Percentiles rank a stretch among this genome's conserved stretches.
These are phyloP conservation scores for Scleropages formosus DNA, from an alignment of 2,797 vertebrate species.

Conservation along the genomic window DNA sequence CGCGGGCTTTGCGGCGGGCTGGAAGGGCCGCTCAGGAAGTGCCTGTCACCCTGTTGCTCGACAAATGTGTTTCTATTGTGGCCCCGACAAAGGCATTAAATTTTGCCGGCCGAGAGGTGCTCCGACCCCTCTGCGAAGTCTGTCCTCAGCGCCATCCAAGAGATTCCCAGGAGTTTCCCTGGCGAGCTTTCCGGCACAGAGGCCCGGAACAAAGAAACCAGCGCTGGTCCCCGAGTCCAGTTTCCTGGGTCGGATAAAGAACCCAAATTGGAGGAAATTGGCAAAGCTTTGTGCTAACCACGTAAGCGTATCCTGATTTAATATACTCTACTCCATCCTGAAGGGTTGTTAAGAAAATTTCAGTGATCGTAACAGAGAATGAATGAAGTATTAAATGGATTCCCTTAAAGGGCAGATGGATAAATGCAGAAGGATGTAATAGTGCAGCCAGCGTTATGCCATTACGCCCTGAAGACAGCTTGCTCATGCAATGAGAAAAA, in stretches of 20 bases:
- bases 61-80: constrained; percentile 55
- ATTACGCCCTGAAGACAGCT: not conserved
- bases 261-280: not conserved
- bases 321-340: not conserved
- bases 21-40: constrained; percentile 39
- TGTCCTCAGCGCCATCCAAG: constrained; percentile 4
- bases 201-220: constrained; percentile 25
- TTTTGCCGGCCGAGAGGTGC: constrained; percentile 50
- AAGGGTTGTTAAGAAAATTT: not conserved
- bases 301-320: not conserved
- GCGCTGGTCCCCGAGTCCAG: not conserved
- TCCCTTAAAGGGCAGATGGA: constrained; percentile 56
- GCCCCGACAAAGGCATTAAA: constrained; percentile 50
- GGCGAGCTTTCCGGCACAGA: constrained; percentile 33
- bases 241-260: constrained; percentile 18
- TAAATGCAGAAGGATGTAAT: constrained; percentile 57
- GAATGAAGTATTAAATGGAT: constrained; percentile 59
- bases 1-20: constrained; percentile 29
- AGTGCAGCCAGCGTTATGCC: constrained; percentile 25
- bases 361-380: not conserved
- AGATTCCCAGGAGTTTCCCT: constrained; percentile 28
- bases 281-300: not conserved
- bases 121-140: constrained; percentile 31
- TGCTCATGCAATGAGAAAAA: no score
- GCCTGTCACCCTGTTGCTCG: constrained; percentile 45